Evolutionary conservation across 2,888 invertebrate genomes (phyloP), one percentile per base, ranked within the genome.

Genomic region (Lypha dubia): DNA sequence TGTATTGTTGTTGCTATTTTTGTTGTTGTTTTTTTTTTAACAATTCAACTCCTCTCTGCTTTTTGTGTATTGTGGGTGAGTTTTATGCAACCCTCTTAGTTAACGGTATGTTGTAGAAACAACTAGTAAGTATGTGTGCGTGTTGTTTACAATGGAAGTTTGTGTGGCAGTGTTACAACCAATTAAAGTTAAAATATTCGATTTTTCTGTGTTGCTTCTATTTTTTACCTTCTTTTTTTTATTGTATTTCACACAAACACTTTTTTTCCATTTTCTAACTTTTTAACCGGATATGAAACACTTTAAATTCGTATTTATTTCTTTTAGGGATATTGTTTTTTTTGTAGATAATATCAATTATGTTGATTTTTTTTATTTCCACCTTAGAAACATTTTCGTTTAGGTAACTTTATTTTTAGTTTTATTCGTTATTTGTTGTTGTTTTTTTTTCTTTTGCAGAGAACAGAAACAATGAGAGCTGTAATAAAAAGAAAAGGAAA

Each of bases 221-320:
- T 17, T 53, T 62, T 67, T 8, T 56, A 6, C 56, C 1, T n/a
- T n/a, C n/a, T n/a, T n/a, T n/a, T n/a, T 28, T 44, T 62, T 58
- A 63, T 68, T 46, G 28, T 62, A 38, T 58, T 15, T 17, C 41
- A 71, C 20, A 53, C 44, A 24, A 35, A 51, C 51, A 38, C 60
- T 38, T 11, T 5, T 79, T 62, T 67, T 13, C 17, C 60, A 7
- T 58, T 28, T 17, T 20, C 32, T 71, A 76, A 53, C 41, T 67
- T 46, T 51, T 56, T 41, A 58, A 70, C 74, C 81, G 84, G 84
- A 84, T 81, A 84, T 84, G 68, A 74, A 81, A 81, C 73, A 58
- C 51, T 76, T 84, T 73, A 67, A 75, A 68, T 62, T 53, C 65
- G 32, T 24, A 73, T 77, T 71, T 84, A 60, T 76, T 76, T 70